These are phyloP conservation scores for Nannoperca australis DNA, from an alignment of 2,797 vertebrate genomes.

Conservation along the genomic window DNA sequence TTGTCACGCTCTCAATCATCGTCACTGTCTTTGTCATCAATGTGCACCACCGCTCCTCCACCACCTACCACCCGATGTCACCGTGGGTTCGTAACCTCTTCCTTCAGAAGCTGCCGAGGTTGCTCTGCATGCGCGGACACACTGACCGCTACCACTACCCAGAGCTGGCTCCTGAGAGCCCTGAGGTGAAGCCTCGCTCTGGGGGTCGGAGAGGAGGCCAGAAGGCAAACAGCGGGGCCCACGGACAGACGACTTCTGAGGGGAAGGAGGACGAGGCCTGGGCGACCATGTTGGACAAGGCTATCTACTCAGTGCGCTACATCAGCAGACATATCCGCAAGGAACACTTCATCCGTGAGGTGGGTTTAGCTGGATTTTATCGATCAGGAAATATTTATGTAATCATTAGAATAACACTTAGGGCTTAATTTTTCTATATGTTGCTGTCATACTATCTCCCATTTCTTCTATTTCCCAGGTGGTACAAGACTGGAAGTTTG, in stretches of 20 bases:
- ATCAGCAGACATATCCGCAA: slow-evolving; percentile 96
- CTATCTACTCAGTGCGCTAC: slow-evolving; percentile 92
- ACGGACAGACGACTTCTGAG: slow-evolving; percentile 79
- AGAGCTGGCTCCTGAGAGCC: slow-evolving; percentile 84
- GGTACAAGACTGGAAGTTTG: slow-evolving; percentile 98
- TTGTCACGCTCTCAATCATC: slow-evolving; percentile 97
- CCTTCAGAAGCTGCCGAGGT: slow-evolving; percentile 91
- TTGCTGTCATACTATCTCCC: neutral
- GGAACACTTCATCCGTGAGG: slow-evolving; percentile 95
- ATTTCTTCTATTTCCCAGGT: slow-evolving; percentile 82
- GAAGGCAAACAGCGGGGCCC: slow-evolving; percentile 39
- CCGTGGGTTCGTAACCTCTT: slow-evolving; percentile 97
- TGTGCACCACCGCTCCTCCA: slow-evolving; percentile 95
- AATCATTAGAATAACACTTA: neutral
- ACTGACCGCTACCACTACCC: slow-evolving; percentile 89
- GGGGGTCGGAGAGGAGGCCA: slow-evolving; percentile 69
- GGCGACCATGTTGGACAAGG: slow-evolving; percentile 92
- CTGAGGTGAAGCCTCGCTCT: slow-evolving; percentile 77
- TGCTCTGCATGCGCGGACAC: slow-evolving; percentile 95
- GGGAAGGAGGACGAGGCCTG: slow-evolving; percentile 89
- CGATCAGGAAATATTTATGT: neutral
- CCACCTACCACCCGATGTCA: slow-evolving; percentile 97
- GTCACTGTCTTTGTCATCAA: slow-evolving; percentile 98
- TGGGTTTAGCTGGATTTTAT: slow-evolving; percentile 60
- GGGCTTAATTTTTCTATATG: neutral